phyloP scores from a whole-genome alignment of 2,797 vertebrate species.

The Fringilla coelebs region DNA sequence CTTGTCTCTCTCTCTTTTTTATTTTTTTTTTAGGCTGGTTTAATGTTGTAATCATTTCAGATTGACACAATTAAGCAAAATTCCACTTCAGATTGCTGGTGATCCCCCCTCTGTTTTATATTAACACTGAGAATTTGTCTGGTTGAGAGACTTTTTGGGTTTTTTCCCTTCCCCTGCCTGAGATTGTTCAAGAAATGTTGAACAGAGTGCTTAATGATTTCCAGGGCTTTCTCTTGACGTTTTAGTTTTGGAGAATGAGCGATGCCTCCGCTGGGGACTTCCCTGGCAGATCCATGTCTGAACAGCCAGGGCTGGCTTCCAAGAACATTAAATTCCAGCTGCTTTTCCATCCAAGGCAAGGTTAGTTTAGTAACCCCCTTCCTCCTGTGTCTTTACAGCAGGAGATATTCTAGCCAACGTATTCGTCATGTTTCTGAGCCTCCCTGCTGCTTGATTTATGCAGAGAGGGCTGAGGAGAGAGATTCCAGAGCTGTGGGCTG shows the following conservation, averaged over 20 bases:
- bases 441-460: conserved; percentile 74
- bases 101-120: neutral
- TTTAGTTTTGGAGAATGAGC: conserved; percentile 41
- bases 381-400: conserved; percentile 51
- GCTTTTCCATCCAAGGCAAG: conserved; percentile 67
- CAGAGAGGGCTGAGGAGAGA: neutral
- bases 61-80: neutral
- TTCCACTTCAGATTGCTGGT: neutral
- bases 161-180: neutral
- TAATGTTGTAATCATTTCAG: neutral
- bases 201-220: conserved; percentile 69
- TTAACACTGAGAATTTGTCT: conserved; percentile 21
- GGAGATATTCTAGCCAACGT: conserved; percentile 67
- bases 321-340: conserved; percentile 75
- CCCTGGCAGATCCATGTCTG: conserved; percentile 66
- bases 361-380: conserved; percentile 69
- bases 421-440: conserved; percentile 74
- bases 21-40: neutral
- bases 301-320: conserved; percentile 67
- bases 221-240: conserved; percentile 59
- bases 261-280: conserved; percentile 66
- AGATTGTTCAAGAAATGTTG: conserved; percentile 55
- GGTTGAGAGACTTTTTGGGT: neutral
- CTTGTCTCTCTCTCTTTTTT: fast-evolving
- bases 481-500: neutral